These are phyloP conservation scores for Labroides dimidiatus DNA, from an alignment of 2,797 vertebrate species.

Conservation along the genomic window DNA sequence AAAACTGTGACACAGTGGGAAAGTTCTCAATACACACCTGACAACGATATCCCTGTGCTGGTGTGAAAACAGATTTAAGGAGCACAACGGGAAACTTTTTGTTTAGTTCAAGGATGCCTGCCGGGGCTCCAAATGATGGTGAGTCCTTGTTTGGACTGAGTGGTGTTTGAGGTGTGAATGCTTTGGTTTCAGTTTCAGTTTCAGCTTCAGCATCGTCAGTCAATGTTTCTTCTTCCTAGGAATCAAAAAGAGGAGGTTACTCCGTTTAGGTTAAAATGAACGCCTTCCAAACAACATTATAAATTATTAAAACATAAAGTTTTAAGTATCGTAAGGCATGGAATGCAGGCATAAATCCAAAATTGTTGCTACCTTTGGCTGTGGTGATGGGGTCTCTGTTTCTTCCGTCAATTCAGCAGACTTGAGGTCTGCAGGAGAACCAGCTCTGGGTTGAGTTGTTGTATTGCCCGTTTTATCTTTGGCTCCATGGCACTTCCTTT, in stretches of 20 bases:
- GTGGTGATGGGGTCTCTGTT: not conserved
- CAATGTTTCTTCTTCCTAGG: conserved; percentile 36
- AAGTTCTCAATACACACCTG: conserved; percentile 48
- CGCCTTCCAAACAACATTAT: not conserved
- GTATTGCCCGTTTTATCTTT: not conserved
- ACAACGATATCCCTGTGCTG: conserved; percentile 42
- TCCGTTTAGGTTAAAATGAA: not conserved
- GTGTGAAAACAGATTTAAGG: conserved; percentile 30
- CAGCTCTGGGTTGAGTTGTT: not conserved
- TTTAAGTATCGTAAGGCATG: not conserved
- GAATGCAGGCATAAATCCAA: not conserved
- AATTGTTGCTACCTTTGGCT: conserved; percentile 40
- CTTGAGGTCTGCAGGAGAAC: conserved; percentile 2
- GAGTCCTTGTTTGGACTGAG: not conserved
- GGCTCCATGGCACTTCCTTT: not conserved
- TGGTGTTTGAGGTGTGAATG: not conserved
- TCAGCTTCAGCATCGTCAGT: conserved; percentile 6
- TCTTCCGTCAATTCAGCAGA: conserved; percentile 14
- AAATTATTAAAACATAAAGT: not conserved
- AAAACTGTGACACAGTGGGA: conserved; percentile 21
- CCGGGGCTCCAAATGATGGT: not conserved
- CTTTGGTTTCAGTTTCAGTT: conserved; percentile 1
- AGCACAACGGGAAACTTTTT: conserved; percentile 36
- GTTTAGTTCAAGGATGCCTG: not conserved
- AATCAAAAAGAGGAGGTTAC: not conserved